phyloP scores from a whole-genome alignment of 2,113 vertebrate genomes.

The Octodon degus region DNA sequence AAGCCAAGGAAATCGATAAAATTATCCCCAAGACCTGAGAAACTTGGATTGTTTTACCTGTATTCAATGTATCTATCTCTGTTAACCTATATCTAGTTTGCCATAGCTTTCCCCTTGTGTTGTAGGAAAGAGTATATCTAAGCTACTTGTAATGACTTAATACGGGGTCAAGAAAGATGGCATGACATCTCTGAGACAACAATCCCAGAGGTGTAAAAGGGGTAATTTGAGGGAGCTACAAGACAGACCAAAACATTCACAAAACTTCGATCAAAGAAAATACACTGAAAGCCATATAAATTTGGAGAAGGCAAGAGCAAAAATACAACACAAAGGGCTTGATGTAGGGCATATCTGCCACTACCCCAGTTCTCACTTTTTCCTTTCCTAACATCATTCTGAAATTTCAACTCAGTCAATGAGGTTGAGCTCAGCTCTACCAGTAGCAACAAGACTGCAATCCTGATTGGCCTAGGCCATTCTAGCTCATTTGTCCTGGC shows the following conservation, averaged over 20 bases:
- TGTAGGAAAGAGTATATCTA: not conserved
- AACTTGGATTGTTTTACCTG: not conserved
- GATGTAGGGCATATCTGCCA: not conserved
- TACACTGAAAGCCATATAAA: not conserved
- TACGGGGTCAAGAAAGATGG: not conserved
- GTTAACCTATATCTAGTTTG: not conserved
- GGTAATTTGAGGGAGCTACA: not conserved
- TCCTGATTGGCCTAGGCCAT: not conserved
- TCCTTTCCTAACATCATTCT: not conserved
- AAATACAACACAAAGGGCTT: not conserved
- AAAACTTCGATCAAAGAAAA: not conserved
- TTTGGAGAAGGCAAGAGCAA: not conserved
- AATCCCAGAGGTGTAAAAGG: not conserved
- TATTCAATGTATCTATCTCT: not conserved
- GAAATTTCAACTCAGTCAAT: not conserved
- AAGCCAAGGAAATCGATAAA: slow-evolving; percentile 33
- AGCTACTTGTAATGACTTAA: not conserved
- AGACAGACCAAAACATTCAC: not conserved
- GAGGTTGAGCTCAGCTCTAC: not conserved
- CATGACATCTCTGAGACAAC: not conserved
- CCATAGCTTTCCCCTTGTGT: not conserved
- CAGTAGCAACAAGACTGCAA: not conserved
- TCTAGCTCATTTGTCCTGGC: not conserved
- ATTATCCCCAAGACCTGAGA: not conserved
- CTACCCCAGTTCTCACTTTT: not conserved